Base-by-base conservation (phyloP, 2,888 invertebrate species). In the Auanema freiburgensis region DNA sequence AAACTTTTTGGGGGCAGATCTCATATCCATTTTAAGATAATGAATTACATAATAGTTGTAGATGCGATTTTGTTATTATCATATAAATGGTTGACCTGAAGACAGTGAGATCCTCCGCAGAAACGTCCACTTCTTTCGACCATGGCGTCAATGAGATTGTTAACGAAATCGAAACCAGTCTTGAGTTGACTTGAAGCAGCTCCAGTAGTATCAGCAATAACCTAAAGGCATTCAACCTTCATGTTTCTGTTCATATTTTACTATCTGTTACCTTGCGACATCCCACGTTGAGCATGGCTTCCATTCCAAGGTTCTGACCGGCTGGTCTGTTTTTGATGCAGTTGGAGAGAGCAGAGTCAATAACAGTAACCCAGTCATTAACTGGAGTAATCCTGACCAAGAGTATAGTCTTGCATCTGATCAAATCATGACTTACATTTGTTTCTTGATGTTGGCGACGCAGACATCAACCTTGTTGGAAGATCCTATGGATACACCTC, bases 151-250 rank as follows among this genome's bases (percentile, higher is more conserved):
- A 77, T 78, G 53, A 80, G 74, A 65, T 83, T 79, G 43, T 86
- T 82, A 52, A 87, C 72, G 57, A 83, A 83, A 62, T 83, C 81
- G 69, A 80, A 81, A 44, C 81, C 80, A 57, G 80, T 79, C 70
- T 81, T 79, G 53, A 83, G 71, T 60, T 81, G 81, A 59, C 71
- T 58, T 16, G 79, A 70, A 24, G 83, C 80, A 11, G 76, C 69
- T 46, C 79, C 81, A 23, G 79, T 77, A 2, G 79, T 75, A 56
- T 81, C 79, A 59, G 83, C 80, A 62, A 82, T 83, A 46, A 80
- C 76, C 74, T 75, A 51, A 25, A 59, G 14, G 12, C n/a, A 16
- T 12, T n/a, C 6, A 56, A 2, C 10, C 11, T 18, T 55, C 43
- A 44, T 23, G 3, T 40, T n/a, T 54, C 12, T 0, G 25, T 54